These are phyloP conservation scores for Salvelinus sp. DNA, from an alignment of 2,113 vertebrate genomes.

Conservation along the genomic window DNA sequence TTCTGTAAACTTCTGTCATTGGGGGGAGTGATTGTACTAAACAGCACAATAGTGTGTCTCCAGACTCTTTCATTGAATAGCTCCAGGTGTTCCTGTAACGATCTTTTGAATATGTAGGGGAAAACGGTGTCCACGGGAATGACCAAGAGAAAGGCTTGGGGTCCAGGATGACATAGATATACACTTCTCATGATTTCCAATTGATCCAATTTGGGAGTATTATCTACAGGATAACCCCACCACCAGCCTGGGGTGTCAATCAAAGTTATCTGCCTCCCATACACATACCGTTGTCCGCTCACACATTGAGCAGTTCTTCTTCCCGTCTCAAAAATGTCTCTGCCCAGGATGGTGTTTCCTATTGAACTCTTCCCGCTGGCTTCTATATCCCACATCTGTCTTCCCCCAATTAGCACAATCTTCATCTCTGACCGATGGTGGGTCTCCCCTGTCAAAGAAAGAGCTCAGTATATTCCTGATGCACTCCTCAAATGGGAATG, in stretches of 20 bases:
- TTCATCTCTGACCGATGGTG: background rate
- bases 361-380: constrained; percentile 30
- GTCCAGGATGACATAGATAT: constrained; percentile 13
- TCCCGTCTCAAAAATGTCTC: constrained; percentile 5
- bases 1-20: background rate
- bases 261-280: constrained; percentile 26
- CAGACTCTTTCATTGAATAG: background rate
- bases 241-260: constrained; percentile 44
- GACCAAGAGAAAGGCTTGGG: constrained; percentile 19
- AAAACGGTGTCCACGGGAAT: constrained; percentile 3
- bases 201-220: constrained; percentile 32
- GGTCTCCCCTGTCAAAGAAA: background rate
- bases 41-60: constrained; percentile 35
- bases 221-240: constrained; percentile 32
- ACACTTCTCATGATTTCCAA: constrained; percentile 31
- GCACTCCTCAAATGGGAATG: background rate
- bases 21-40: background rate
- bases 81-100: constrained; percentile 10
- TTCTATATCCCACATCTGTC: background rate
- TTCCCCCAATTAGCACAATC: constrained; percentile 31
- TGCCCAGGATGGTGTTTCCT: constrained; percentile 35
- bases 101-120: background rate
- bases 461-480: background rate
- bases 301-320: constrained; percentile 25
- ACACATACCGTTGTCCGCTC: background rate